Base-by-base conservation (phyloP, 92 coral and sea anemone genomes). In the Porites divaricata region DNA sequence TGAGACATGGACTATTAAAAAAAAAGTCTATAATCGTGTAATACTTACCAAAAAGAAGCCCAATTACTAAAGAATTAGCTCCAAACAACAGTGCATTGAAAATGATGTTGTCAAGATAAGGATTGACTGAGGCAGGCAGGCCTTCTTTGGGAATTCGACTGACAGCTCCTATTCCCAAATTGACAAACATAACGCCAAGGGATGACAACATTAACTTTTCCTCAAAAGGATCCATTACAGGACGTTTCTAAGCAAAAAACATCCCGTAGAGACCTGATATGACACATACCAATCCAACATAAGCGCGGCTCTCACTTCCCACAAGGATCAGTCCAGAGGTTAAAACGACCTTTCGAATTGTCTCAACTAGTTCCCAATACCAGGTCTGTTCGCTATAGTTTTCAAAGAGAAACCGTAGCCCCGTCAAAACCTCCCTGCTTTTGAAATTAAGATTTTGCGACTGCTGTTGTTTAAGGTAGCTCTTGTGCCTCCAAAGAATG, bases 181-280 rank as follows among this genome's bases (percentile, higher is more conserved):
- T 81, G 51, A 67, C 86, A 17, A 81, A 81, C 8, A 70, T 81
- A 14, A 81, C 86, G 7, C 76, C 74, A 24, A 81, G 74, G 11
- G 86, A 68, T 51, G 74, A 24, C 67, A 70, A 21, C 86, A 67
- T 72, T 49, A 81, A 35, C 17, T 22, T 81, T 25, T 81, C 70
- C 51, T 81, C 86, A 21, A 81, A 81, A 19, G 63, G 51, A 81
- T 81, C 86, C n/a, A 28, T 24, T 25, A 81, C 58, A 23, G 86
- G 86, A 7, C 74, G 51, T 12, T 54, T 71, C 9, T 81, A 81
- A 28, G 86, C 86, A 16, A 81, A 81, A 10, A 69, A 26, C 35
- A 26, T 26, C 35, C 35, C 35, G 35, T 26, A 26, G 35, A 26
- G 35, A 26, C 35, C 35, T 26, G 35, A 26, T 26, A 26, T 26